Base-by-base conservation (phyloP, 2,113 vertebrate genomes). In the Malurus alboscapulatus region DNA sequence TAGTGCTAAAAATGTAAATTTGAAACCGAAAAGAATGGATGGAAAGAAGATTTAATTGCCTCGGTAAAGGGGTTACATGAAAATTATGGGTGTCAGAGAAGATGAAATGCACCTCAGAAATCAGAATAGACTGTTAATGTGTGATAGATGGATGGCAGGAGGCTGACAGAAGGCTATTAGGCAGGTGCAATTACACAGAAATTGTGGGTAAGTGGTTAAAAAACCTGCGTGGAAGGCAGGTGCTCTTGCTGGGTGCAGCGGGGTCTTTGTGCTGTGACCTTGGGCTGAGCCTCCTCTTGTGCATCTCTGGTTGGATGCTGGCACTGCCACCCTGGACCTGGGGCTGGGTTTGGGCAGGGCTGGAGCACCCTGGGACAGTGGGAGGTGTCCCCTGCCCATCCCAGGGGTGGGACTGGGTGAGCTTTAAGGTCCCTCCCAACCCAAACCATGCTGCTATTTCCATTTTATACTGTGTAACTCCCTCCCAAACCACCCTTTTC, bases 1-100 rank as follows among this genome's bases (percentile, higher is more conserved):
- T 59, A 65, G 66, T 62, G 47, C 62, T 95, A 91, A 95, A 93
- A 93, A 91, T 93, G 73, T 82, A 91, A 94, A 92, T 92, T 73
- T 92, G 32, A 92, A 84, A 30, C 69, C 12, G 3, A 59, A 84
- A 82, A 92, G 62, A 85, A 84, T 54, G 54, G 36, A 14, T 78
- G 83, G 73, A 73, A 88, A 94, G 48, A 45, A 73, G 25, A 50
- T 82, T 89, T 95, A 92, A 96, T 93, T 96, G 84, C 79, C 45
- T 78, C 78, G 62, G 17, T 95, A 94, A 91, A 93, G 82, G 93
- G 82, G 93, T 87, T 95, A 77, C 75, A 71, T 68, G 66, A 88
- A 95, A 93, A 88, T 90, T 82, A 93, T 59, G 75, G 62, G 45
- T 84, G 84, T 90, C 91, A 88, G 71, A 58, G 87, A 81, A 92